Conservation (phyloP, 2,113 vertebrate species). For the Ictalurus furcatus region DNA sequence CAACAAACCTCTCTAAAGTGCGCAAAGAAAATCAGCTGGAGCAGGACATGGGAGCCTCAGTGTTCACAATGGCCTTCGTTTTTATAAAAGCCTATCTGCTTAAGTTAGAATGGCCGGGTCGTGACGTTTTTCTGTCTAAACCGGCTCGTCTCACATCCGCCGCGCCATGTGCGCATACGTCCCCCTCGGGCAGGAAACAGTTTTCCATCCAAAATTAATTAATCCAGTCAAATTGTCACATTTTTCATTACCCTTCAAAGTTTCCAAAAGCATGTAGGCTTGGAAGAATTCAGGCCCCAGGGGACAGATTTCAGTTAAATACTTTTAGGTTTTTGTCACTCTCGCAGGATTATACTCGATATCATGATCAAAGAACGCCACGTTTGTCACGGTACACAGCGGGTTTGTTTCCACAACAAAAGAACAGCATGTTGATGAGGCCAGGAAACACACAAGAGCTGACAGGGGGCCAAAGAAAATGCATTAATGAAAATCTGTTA, state of each 20-base stretch:
- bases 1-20: conserved; percentile 24
- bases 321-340: background rate
- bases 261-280: conserved; percentile 24
- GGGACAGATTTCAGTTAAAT: background rate
- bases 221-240: conserved; percentile 40
- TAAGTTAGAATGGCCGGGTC: background rate
- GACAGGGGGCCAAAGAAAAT: background rate
- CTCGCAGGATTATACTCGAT: background rate
- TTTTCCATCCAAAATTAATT: conserved; percentile 55
- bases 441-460: background rate
- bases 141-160: conserved; percentile 18
- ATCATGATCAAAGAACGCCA: background rate
- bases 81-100: conserved; percentile 4
- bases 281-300: conserved; percentile 12
- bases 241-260: background rate
- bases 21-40: background rate
- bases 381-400: background rate
- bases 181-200: conserved; percentile 49
- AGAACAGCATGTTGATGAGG: conserved; percentile 5
- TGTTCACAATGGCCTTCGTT: conserved; percentile 7
- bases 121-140: background rate
- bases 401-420: background rate
- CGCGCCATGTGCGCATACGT: conserved; percentile 8
- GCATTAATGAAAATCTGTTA: background rate
- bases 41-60: background rate